Percentiles rank a stretch among this genome's conserved stretches.
These are phyloP conservation scores for Acronicta psi DNA, from an alignment of 2,888 invertebrate species.

Conservation along the genomic window DNA sequence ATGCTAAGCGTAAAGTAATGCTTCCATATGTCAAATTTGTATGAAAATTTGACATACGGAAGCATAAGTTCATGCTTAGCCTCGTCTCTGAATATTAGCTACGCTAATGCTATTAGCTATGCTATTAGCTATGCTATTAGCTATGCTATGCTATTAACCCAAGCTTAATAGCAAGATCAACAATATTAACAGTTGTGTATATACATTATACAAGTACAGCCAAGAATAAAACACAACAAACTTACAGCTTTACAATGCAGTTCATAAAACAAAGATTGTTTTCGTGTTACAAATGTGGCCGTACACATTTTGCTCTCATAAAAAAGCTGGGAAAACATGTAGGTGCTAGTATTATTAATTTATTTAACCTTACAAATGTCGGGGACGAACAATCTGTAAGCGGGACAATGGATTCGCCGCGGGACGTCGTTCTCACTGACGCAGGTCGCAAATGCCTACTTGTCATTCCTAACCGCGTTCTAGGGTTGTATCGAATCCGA, in stretches of 20 bases:
- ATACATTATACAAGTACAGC: too few relatives aligned
- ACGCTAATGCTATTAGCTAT: too few relatives aligned
- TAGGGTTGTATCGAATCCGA: conserved; percentile 42
- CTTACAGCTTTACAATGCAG: conserved; percentile 4
- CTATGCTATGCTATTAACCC: too few relatives aligned
- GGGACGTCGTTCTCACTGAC: conserved; percentile 38
- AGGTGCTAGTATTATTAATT: conserved; percentile 46
- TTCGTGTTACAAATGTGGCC: conserved; percentile 1
- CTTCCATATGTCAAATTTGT: too few relatives aligned
- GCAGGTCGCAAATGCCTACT: conserved; percentile 49
- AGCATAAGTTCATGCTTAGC: too few relatives aligned
- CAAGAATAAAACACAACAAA: too few relatives aligned
- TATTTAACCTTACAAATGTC: conserved; percentile 47
- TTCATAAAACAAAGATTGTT: not conserved
- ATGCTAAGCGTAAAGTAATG: too few relatives aligned
- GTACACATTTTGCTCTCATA: not conserved
- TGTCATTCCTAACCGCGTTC: conserved; percentile 47
- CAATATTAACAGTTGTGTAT: too few relatives aligned
- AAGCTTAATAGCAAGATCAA: too few relatives aligned
- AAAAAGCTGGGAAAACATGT: conserved; percentile 10
- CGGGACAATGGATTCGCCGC: conserved; percentile 43
- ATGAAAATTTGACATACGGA: too few relatives aligned
- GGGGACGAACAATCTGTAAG: conserved; percentile 45
- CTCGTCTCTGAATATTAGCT: too few relatives aligned
- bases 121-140: too few relatives aligned